phyloP scores from a whole-genome alignment of 2,797 vertebrate genomes.

The Melanotaenia nigrans region DNA sequence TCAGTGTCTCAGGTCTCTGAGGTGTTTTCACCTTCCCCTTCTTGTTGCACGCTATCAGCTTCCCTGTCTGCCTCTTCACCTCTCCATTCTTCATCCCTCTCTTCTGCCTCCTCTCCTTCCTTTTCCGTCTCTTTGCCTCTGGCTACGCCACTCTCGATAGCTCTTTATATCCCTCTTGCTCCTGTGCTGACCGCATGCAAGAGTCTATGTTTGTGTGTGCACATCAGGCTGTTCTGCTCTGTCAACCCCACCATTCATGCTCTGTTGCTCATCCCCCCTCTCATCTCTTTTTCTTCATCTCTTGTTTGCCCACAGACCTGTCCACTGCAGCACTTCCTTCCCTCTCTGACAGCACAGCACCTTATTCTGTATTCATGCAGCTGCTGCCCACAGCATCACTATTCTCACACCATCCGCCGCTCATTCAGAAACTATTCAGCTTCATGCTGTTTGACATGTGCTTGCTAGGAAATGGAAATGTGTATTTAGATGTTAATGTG shows the following conservation, averaged over 20 bases:
- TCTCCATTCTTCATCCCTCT: constrained; percentile 33
- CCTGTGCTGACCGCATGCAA: constrained; percentile 31
- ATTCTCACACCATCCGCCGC: constrained; percentile 38
- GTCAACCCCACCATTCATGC: constrained; percentile 60
- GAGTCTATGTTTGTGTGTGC: constrained; percentile 39
- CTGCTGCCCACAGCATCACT: constrained; percentile 48
- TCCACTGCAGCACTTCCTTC: constrained; percentile 36
- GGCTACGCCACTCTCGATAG: constrained; percentile 18
- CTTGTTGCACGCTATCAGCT: constrained; percentile 50
- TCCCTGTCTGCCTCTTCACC: constrained; percentile 26
- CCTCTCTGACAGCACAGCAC: constrained; percentile 34
- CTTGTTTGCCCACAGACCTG: constrained; percentile 11
- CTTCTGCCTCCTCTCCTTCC: constrained; percentile 26
- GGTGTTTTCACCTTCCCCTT: constrained; percentile 37
- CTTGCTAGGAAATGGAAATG: constrained; percentile 22
- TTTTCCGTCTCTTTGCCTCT: constrained; percentile 13
- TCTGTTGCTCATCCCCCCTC: constrained; percentile 59
- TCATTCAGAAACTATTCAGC: constrained; percentile 52
- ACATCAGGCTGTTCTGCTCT: constrained; percentile 46
- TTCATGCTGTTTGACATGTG: constrained; percentile 48
- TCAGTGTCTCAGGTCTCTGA: constrained; percentile 20
- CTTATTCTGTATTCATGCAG: constrained; percentile 61
- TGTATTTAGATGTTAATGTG: constrained; percentile 52
- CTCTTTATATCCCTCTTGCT: constrained; percentile 48
- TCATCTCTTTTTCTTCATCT: constrained; percentile 36